Conservation (phyloP, 2,797 vertebrate genomes). For the Melanotaenia maccullochi region DNA sequence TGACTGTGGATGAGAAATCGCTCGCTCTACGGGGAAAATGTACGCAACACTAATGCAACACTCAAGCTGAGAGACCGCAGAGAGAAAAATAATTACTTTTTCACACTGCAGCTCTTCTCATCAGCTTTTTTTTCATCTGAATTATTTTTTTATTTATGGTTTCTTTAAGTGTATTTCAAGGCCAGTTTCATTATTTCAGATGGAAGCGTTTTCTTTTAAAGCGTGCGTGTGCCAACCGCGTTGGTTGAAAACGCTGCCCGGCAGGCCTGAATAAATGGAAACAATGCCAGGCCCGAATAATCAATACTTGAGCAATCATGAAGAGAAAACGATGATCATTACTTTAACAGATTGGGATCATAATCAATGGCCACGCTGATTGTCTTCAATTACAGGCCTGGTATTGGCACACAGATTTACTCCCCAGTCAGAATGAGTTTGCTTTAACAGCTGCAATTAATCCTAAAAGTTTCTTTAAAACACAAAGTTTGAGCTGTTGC, state of each 20-base stretch:
- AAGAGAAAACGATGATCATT: conserved; percentile 60
- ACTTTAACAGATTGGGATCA: conserved; percentile 61
- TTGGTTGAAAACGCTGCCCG: conserved; percentile 8
- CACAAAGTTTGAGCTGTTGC: background rate
- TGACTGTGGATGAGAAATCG: conserved; percentile 35
- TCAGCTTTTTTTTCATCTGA: background rate
- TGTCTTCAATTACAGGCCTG: conserved; percentile 48
- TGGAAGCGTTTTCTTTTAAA: background rate
- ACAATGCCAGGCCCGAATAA: conserved; percentile 61
- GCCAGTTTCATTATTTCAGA: background rate
- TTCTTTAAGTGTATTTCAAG: background rate
- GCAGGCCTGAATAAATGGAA: conserved; percentile 49
- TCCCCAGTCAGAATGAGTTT: conserved; percentile 8
- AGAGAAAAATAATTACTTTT: conserved; percentile 4
- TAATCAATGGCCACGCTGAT: conserved; percentile 60
- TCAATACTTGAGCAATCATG: conserved; percentile 64
- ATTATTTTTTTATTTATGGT: background rate
- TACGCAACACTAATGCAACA: conserved; percentile 31
- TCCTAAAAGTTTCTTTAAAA: conserved; percentile 1
- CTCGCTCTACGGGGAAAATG: conserved; percentile 23
- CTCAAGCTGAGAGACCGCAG: background rate
- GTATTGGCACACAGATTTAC: background rate
- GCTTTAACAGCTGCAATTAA: background rate
- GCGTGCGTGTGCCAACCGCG: background rate
- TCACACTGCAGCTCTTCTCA: background rate